phyloP scores from a whole-genome alignment of 2,797 vertebrate genomes.

The Carapus acus region DNA sequence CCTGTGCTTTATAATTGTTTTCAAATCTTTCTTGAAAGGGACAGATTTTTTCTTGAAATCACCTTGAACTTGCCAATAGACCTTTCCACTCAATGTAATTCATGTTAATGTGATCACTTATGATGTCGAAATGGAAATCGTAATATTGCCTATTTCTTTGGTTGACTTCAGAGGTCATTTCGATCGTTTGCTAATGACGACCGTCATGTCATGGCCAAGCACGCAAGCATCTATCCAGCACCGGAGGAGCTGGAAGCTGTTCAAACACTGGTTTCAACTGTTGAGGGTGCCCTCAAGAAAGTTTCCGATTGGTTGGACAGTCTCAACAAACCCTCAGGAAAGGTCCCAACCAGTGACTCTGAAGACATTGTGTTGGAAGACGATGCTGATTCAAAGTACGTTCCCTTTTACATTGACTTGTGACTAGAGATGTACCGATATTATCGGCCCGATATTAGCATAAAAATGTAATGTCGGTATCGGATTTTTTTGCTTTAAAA shows the following conservation, averaged over 20 bases:
- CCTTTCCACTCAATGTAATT: conserved; percentile 1
- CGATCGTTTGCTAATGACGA: conserved; percentile 88
- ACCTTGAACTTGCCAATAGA: conserved; percentile 5
- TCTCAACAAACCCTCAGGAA: conserved; percentile 60
- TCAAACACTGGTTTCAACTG: conserved; percentile 87
- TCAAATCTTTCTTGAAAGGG: not conserved
- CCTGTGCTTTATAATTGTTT: no score
- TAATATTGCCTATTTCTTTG: conserved; percentile 4
- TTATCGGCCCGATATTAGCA: no score
- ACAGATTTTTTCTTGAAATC: not conserved
- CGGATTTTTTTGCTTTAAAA: no score
- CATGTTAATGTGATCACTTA: not conserved
- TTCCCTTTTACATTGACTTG: no score
- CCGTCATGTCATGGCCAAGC: conserved; percentile 92
- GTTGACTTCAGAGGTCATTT: conserved; percentile 78
- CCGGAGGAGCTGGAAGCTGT: conserved; percentile 89
- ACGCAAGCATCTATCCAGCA: conserved; percentile 84
- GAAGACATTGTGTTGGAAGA: conserved; percentile 11
- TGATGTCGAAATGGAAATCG: not conserved
- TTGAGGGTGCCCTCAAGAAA: conserved; percentile 88
- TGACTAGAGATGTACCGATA: no score
- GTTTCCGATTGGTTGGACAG: conserved; percentile 91
- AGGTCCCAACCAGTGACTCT: conserved; percentile 50
- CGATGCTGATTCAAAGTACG: conserved; percentile 40
- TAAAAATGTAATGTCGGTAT: no score